Conservation (phyloP, 1,140 invertebrate species). For the Anoplophora glabripennis region DNA sequence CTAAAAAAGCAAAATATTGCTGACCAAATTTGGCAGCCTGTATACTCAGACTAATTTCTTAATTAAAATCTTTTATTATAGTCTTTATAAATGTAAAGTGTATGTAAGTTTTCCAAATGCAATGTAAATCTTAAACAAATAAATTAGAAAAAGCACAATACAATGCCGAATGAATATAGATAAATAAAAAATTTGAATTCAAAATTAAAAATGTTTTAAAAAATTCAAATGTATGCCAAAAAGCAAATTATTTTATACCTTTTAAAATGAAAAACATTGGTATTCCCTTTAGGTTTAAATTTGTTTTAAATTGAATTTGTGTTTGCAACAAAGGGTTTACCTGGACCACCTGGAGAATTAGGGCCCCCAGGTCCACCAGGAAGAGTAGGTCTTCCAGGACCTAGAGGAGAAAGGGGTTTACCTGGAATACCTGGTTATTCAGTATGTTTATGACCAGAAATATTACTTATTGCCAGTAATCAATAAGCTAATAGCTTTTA, state of each 20-base stretch:
- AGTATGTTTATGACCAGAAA: conserved; percentile 24
- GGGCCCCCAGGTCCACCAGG: conserved; percentile 44
- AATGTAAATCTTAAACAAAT: too few species aligned
- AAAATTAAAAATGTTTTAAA: not conserved
- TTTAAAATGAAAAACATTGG: not conserved
- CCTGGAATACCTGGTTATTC: conserved; percentile 35
- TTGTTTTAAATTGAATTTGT: not conserved
- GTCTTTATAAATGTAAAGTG: too few species aligned
- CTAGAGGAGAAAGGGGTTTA: conserved; percentile 42
- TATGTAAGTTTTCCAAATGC: too few species aligned
- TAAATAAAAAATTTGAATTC: not conserved
- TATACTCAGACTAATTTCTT: too few species aligned
- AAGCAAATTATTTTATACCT: not conserved
- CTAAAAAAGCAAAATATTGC: too few species aligned
- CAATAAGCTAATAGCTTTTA: too few species aligned
- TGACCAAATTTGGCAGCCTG: too few species aligned
- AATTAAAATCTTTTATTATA: too few species aligned
- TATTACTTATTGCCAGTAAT: too few species aligned
- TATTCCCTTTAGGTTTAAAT: not conserved
- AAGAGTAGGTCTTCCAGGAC: conserved; percentile 40
- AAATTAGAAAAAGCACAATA: too few species aligned
- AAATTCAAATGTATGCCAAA: not conserved
- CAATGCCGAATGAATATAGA: too few species aligned
- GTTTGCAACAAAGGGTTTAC: conserved; percentile 19
- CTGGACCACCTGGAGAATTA: conserved; percentile 36